Conservation (phyloP, 2,888 invertebrate species). For the Orthosia gracilis region DNA sequence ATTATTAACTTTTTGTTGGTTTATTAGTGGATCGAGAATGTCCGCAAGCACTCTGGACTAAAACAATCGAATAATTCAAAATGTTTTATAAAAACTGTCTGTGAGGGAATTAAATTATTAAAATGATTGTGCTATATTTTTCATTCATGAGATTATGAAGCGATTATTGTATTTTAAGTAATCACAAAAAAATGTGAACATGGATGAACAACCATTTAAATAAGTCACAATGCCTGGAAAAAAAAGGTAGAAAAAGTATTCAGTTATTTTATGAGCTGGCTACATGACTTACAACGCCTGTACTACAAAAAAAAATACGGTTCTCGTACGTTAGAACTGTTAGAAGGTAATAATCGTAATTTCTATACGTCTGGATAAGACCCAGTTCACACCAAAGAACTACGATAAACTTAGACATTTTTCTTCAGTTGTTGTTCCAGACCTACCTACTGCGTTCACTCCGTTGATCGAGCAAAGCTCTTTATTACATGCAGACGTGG, state of each 20-base stretch:
- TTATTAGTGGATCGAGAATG: slow-evolving; percentile 39
- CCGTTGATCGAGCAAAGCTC: too few species aligned
- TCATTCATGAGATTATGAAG: slow-evolving; percentile 42
- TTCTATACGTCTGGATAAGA: too few species aligned
- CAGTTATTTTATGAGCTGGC: slow-evolving; percentile 18
- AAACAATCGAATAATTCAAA: slow-evolving; percentile 16
- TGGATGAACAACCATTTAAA: background rate
- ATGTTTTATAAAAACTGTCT: slow-evolving; percentile 17
- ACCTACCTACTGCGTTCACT: too few species aligned
- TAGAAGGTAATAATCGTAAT: background rate
- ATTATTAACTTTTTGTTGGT: slow-evolving; percentile 32
- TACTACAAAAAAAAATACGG: background rate
- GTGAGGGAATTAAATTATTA: background rate
- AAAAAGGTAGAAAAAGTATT: too few species aligned
- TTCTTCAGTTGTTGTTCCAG: too few species aligned
- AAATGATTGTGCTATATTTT: slow-evolving; percentile 11
- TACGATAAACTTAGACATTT: too few species aligned
- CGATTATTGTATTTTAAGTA: background rate
- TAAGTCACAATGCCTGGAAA: slow-evolving; percentile 27
- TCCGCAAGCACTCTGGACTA: background rate
- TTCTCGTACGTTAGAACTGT: background rate
- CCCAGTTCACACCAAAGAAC: too few species aligned
- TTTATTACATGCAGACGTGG: too few species aligned
- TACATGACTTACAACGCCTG: background rate
- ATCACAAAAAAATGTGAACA: background rate